Evolutionary conservation across 2,888 invertebrate genomes (phyloP), one percentile per base, ranked within the genome.

Genomic region (Rhabditoides inermis): DNA sequence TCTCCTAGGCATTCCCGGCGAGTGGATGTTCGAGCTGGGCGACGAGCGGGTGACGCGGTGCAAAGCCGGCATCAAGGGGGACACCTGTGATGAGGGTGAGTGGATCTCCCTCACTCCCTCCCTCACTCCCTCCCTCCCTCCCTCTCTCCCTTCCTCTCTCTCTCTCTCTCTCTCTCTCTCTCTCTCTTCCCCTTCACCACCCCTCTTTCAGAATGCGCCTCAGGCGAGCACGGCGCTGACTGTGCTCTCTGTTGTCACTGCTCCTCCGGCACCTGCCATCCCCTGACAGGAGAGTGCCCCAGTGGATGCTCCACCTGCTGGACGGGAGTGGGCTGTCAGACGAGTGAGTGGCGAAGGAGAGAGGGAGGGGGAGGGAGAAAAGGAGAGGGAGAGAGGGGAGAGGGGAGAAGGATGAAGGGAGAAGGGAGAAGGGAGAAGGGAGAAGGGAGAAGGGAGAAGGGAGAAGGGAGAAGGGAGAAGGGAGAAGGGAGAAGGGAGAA

Each of bases 11-110:
- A 72, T 68, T 37, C 74, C 71, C 0, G 76, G 76, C 28, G 76
- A 76, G 51, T 76, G 76, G 76, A 76, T 76, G 70, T 76, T 76
- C 50, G 69, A 69, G 45, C 51, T 76, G 30, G 64, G 61, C 12
- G 59, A 60, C 28, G 46, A 63, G 20, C 50, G 61, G 23, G 65
- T 76, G 6, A 61, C 67, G 30, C 59, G 75, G 6, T 76, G 76
- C 60, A 76, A 76, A 45, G 58, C 65, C 30, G 76, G 76, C 41
- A 68, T 73, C 54, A 76, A 76, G 53, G 76, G 75, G 27, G 73
- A 76, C 54, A 75, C 71, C 25, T 75, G 75, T 55, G 75, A 75
- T 60, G 65, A 76, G 56, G 62, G 72, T 72, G 39, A 18, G 56
- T n/a, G n/a, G n/a, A n/a, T n/a, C n/a, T n/a, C n/a, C n/a, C n/a